These are phyloP conservation scores for Xiphophorus maculatus DNA, from an alignment of 2,113 vertebrate species.

Conservation along the genomic window DNA sequence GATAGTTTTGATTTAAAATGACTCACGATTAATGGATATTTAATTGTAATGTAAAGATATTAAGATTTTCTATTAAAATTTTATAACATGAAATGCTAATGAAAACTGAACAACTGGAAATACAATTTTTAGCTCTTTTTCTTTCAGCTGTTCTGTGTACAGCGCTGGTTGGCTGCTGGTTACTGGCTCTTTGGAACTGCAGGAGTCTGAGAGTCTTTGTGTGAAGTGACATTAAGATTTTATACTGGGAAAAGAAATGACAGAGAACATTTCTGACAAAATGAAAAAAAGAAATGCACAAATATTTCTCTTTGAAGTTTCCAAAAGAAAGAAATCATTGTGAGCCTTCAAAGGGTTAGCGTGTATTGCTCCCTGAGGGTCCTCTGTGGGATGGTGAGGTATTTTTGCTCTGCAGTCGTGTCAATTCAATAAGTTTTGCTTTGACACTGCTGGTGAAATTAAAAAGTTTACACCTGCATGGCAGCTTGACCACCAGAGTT, in stretches of 20 bases:
- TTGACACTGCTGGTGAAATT: slow-evolving; percentile 11
- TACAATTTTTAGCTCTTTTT: background rate
- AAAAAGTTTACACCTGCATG: slow-evolving; percentile 22
- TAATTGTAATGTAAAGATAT: slow-evolving; percentile 15
- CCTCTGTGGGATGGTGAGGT: slow-evolving; percentile 25
- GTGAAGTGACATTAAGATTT: slow-evolving; percentile 42
- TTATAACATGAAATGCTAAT: background rate
- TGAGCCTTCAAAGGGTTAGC: slow-evolving; percentile 50
- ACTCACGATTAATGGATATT: background rate
- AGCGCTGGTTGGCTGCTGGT: slow-evolving; percentile 2
- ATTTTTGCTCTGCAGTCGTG: slow-evolving; percentile 10
- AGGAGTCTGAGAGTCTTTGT: slow-evolving; percentile 8
- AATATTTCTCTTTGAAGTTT: slow-evolving; percentile 58
- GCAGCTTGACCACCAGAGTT: slow-evolving; percentile 26
- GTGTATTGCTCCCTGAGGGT: slow-evolving; percentile 29
- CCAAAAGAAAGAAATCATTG: slow-evolving; percentile 31
- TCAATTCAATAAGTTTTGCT: background rate
- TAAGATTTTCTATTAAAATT: background rate
- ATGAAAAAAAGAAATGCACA: slow-evolving; percentile 32
- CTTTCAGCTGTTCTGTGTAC: background rate
- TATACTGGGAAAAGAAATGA: slow-evolving; percentile 33
- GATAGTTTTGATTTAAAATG: background rate
- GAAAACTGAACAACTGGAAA: slow-evolving; percentile 1
- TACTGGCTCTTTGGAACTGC: background rate
- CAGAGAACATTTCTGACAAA: slow-evolving; percentile 36